Evolutionary conservation across 2,888 invertebrate genomes (phyloP), one percentile per base, ranked within the genome.

Genomic region (Heliconius cydno): DNA sequence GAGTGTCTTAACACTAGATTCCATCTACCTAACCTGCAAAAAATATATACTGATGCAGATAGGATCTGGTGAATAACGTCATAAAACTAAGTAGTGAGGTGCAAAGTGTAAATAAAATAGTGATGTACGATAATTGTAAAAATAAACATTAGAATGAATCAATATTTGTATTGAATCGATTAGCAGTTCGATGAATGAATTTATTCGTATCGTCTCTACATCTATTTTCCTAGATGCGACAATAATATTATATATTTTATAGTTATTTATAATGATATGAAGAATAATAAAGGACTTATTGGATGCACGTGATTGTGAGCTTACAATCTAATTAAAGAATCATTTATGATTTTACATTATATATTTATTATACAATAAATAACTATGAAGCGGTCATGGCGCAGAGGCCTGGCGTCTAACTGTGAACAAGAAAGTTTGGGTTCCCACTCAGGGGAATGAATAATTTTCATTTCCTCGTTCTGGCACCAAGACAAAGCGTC

Each of bases 141-240:
- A 13, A 38, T 68, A 38, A 70, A 25, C 41, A 41, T 41, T 25
- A 25, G 68, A 7, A 38, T 38, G 68, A 38, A 41, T 70, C 41
- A 70, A 70, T 38, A 41, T 41, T 34, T 70, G 68, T 41, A 41
- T 70, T 70, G 38, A 70, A 70, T 70, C 68, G 68, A 70, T 70
- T 70, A 70, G 13, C 38, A 70, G 13, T 41, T 34, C 15, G 41
- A 41, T 38, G 38, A 41, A 60, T n/a, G n/a, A 70, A 70, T 70
- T 70, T 70, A 70, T 70, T 70, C n/a, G 41, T 68, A 6, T 68
- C n/a, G 41, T 70, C 7, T 41, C n/a, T 25, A 25, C n/a, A 25
- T 41, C 68, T n/a, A 25, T 41, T 13, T n/a, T 70, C 38, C n/a
- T 41, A n/a, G n/a, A n/a, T 38, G 12, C 15, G 13, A 41, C 68